Evolutionary conservation across 2,888 invertebrate species (phyloP), one percentile per base, ranked within the genome.

Genomic region (Polydesmus complanatus): DNA sequence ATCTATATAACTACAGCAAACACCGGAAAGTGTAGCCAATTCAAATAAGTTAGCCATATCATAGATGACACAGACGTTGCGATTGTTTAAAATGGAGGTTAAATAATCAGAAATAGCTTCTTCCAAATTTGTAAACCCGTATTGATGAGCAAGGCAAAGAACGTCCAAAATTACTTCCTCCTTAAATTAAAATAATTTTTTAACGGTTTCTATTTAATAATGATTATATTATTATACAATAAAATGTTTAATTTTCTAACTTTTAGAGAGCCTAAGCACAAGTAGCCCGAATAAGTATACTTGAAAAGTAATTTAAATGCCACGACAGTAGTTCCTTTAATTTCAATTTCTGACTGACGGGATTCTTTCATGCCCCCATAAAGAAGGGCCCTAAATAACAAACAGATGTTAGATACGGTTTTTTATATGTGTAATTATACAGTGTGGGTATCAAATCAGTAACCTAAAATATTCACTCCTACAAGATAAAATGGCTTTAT

Each of bases 41-140:
- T 77, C 78, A 72, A 82, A 85, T 56, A 85, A 75, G 74, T 86
- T 82, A 18, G 96, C 93, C 0, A 93, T 88, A 72, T 96, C 95
- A 67, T 93, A 84, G 67, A 98, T 89, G n/a, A 88, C 81, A 75
- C 95, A 96, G 0, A 95, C 91, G 75, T 96, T 98, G 69, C 84
- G 80, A 58, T 89, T 79, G 58, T 86, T 87, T 61, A 98, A 78
- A 69, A 90, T 84, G 71, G 91, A 88, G 65, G 88, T 83, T 67
- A 98, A 78, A 75, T 94, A 94, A 69, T 95, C 91, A 0, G 94
- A 94, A 67, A 98, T 88, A 27, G 94, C 85, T 0, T 83, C 77
- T 78, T 97, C 95, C 66, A 98, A 75, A 73, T 93, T 90, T 62
- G 80, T 82, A 77, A 98, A 95, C 62, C 94, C 94, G 77, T 94